A percentile compares a stretch with the other conserved stretches of the same genome.
Evolutionary conservation across 2,113 vertebrate species (phyloP).

Genomic region (Sterrhoptilus dennistouni): DNA sequence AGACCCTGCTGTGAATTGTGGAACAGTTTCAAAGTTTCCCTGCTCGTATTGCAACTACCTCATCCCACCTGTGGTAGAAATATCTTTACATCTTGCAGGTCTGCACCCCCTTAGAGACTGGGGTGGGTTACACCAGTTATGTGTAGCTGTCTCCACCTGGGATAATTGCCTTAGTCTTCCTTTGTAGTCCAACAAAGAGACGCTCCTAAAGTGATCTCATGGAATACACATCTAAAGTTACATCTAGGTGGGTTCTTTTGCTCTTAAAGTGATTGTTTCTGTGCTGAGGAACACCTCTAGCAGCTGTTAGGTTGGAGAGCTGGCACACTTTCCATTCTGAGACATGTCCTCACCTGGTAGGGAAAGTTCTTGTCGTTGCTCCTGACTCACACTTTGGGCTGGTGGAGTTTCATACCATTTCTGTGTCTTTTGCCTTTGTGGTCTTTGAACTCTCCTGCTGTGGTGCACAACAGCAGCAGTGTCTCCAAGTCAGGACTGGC

Average conservation of each 20-base stretch:
- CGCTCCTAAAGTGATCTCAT: not conserved
- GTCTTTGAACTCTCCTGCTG: not conserved
- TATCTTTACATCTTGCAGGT: not conserved
- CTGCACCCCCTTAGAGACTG: not conserved
- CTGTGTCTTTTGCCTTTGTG: not conserved
- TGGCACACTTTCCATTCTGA: not conserved
- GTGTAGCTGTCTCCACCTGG: not conserved
- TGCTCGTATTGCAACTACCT: not conserved
- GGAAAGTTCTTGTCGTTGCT: slow-evolving; percentile 21
- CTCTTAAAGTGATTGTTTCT: not conserved
- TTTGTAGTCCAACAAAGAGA: not conserved
- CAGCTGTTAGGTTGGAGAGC: not conserved
- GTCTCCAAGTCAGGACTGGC: not conserved
- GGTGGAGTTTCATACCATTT: not conserved
- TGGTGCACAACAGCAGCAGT: not conserved
- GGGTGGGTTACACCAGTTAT: not conserved
- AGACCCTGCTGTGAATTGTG: not conserved
- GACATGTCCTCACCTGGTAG: not conserved
- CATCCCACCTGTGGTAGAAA: not conserved
- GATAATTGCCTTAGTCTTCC: not conserved
- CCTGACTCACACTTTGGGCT: not conserved
- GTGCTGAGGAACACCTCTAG: not conserved
- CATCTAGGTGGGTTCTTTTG: not conserved
- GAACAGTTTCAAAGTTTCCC: not conserved
- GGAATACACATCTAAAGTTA: not conserved